phyloP scores from a whole-genome alignment of 1,140 invertebrate species.

The Lucilia sericata region DNA sequence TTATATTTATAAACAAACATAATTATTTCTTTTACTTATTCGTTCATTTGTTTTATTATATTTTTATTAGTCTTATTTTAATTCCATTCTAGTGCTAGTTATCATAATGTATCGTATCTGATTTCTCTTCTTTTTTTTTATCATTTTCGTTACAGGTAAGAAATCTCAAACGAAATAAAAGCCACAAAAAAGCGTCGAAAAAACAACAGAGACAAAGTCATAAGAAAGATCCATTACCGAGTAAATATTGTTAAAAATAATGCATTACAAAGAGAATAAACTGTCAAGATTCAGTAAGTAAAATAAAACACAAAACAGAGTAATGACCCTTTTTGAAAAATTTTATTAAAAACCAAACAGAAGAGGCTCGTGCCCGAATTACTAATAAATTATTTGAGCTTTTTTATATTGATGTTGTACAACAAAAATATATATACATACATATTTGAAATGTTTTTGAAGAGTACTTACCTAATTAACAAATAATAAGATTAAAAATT shows the following conservation, averaged over 20 bases:
- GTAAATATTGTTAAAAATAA: neutral
- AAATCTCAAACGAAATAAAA: constrained; percentile 30
- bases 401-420: too few relatives aligned
- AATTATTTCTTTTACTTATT: neutral
- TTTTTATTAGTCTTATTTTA: neutral
- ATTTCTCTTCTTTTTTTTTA: constrained; percentile 13
- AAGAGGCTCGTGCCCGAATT: constrained; percentile 9
- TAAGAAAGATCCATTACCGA: constrained; percentile 4
- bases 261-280: neutral
- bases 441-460: neutral
- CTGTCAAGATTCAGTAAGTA: neutral
- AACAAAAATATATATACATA: neutral
- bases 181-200: neutral
- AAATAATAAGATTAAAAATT: constrained; percentile 18
- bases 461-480: constrained; percentile 8
- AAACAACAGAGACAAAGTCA: neutral
- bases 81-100: constrained; percentile 15
- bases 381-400: neutral
- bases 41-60: neutral
- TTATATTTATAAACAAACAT: neutral
- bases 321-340: constrained; percentile 29
- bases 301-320: neutral
- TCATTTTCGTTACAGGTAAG: constrained; percentile 34
- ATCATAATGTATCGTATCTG: constrained; percentile 20
- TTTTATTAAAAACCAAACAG: neutral